Conservation (phyloP, 2,888 invertebrate genomes). For the Halictus ligatus region DNA sequence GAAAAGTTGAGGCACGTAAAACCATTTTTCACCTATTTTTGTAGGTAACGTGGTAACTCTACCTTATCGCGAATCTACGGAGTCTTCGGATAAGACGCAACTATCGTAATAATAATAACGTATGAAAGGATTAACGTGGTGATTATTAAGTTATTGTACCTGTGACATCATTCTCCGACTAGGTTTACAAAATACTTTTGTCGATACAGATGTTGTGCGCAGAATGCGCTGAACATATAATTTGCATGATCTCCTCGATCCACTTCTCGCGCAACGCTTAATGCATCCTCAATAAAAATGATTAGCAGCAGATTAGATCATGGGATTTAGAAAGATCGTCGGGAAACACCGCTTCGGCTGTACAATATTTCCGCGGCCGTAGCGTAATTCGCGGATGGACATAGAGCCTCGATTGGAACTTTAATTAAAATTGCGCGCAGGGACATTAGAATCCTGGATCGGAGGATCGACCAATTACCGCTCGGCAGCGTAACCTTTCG, state of each 20-base stretch:
- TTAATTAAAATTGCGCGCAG: slow-evolving; percentile 7
- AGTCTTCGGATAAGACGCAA: too few species aligned
- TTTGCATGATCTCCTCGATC: neutral
- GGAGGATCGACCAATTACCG: slow-evolving; percentile 4
- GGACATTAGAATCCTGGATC: neutral
- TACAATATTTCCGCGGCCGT: slow-evolving; percentile 47
- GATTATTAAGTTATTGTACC: too few species aligned
- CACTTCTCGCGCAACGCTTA: neutral
- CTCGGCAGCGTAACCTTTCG: slow-evolving; percentile 7
- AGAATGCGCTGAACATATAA: too few species aligned
- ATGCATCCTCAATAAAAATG: neutral
- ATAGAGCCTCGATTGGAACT: neutral
- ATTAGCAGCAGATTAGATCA: neutral
- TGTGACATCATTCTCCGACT: neutral
- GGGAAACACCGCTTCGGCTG: neutral
- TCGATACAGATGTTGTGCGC: too few species aligned
- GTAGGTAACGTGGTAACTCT: too few species aligned
- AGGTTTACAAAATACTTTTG: neutral
- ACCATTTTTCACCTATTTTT: too few species aligned
- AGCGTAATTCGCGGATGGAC: neutral
- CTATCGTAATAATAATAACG: too few species aligned
- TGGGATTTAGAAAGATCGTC: neutral
- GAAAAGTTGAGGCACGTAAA: too few species aligned
- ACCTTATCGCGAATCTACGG: too few species aligned
- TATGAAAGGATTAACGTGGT: too few species aligned